Evolutionary conservation across 2,797 vertebrate species (phyloP), one percentile per base, ranked within the genome.

Genomic region (Lophotriccus pileatus): DNA sequence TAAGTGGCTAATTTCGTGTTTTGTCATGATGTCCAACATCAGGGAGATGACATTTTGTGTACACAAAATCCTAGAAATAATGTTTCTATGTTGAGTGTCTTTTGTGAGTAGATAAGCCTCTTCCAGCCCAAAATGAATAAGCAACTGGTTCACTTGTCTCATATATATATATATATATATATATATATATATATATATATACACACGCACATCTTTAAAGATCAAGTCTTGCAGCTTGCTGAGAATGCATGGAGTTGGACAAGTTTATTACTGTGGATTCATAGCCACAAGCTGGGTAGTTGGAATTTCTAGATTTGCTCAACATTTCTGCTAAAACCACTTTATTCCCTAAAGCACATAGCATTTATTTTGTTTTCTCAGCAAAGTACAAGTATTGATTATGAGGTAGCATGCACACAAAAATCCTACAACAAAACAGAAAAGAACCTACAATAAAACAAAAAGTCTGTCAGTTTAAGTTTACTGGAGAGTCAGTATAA

Each of bases 221-320:
- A 74, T 73, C 39, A 55, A 70, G 39, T 46, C 28, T 78, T 87
- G 47, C 62, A 72, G 59, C 58, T 81, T 75, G 58, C 88, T 88
- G 86, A 88, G 58, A 74, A 69, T 22, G 49, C 32, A n/a, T 41
- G 6, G 41, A 64, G 27, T 36, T 47, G 53, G 73, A 75, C 77
- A 80, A 78, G 25, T 84, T 82, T 76, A 82, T 79, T 78, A 41
- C 30, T 63, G 21, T 76, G 32, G 41, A 90, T 94, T 86, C 79
- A 74, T 10, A 72, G n/a, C 41, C 69, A 52, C 36, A 59, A 94
- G 44, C 47, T 52, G 75, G 87, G 49, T 53, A 91, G 64, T 9
- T 74, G 53, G 28, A 83, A 90, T 91, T 88, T 93, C 89, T 50
- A 74, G 64, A 93, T 91, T 70, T 94, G 41, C 32, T 83, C 68